Conservation (phyloP, 1,140 invertebrate genomes). For the Bombus difficillimus region DNA sequence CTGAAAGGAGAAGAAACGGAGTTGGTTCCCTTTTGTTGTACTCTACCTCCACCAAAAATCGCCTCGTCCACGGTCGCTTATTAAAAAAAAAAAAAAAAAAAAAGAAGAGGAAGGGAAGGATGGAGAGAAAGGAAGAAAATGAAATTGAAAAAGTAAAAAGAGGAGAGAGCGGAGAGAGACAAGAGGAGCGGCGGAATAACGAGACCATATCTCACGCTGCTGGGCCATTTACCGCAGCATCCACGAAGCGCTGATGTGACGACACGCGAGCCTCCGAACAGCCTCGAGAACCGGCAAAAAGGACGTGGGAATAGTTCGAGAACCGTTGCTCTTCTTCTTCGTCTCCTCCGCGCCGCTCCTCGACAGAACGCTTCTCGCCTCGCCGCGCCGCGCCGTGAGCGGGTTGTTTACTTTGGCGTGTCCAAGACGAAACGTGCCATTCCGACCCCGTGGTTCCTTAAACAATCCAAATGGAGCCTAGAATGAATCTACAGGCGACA, state of each 20-base stretch:
- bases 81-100: constrained; percentile 24
- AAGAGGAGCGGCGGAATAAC: constrained; percentile 24
- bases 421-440: constrained; percentile 41
- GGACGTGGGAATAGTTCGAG: constrained; percentile 55
- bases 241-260: constrained; percentile 24
- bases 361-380: background rate
- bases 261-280: constrained; percentile 45
- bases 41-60: constrained; percentile 36
- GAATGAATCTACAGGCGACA: constrained; percentile 60
- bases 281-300: constrained; percentile 38
- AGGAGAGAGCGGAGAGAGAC: background rate
- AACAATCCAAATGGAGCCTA: constrained; percentile 67
- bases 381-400: background rate
- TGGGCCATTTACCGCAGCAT: constrained; percentile 31
- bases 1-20: constrained; percentile 27
- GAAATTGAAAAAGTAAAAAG: background rate
- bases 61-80: constrained; percentile 28
- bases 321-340: constrained; percentile 40
- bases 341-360: background rate
- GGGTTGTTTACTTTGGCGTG: constrained; percentile 56
- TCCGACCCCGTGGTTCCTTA: constrained; percentile 52
- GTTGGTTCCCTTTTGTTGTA: constrained; percentile 45
- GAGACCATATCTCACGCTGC: constrained; percentile 48
- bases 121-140: background rate
- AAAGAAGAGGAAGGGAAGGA: background rate